Conservation (phyloP, 2,888 invertebrate species). For the Augiades crinisus region DNA sequence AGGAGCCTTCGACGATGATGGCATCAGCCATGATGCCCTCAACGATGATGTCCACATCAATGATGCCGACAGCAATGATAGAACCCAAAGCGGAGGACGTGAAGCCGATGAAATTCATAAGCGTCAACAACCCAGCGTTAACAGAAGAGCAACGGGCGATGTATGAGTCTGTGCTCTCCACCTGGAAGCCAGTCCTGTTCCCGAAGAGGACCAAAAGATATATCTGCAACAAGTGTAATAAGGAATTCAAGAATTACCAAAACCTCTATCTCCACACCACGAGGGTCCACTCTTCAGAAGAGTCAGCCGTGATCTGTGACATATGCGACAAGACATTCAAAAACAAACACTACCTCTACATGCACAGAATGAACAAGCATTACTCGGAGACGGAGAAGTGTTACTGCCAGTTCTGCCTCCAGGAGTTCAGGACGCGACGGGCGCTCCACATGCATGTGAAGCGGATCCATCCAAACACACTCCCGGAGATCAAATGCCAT, state of each 20-base stretch:
- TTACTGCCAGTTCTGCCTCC: conserved; percentile 68
- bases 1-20: conserved; percentile 17
- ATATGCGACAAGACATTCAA: conserved; percentile 71
- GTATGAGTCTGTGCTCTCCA: conserved; percentile 68
- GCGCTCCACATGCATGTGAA: conserved; percentile 71
- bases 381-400: conserved; percentile 71
- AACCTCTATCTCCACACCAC: conserved; percentile 69
- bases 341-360: conserved; percentile 72
- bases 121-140: conserved; percentile 57
- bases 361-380: conserved; percentile 75
- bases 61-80: not conserved
- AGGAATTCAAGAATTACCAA: conserved; percentile 73
- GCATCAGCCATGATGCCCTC: too few species aligned
- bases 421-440: conserved; percentile 64
- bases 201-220: conserved; percentile 59
- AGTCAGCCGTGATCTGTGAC: conserved; percentile 65
- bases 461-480: conserved; percentile 59
- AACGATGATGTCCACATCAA: too few species aligned
- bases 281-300: conserved; percentile 66
- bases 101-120: conserved; percentile 57
- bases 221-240: conserved; percentile 66
- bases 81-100: conserved; percentile 18
- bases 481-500: conserved; percentile 66
- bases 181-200: conserved; percentile 67
- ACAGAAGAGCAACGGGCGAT: conserved; percentile 69